Evolutionary conservation across 1,140 invertebrate species (phyloP).

Genomic region (Sogatella furcifera): DNA sequence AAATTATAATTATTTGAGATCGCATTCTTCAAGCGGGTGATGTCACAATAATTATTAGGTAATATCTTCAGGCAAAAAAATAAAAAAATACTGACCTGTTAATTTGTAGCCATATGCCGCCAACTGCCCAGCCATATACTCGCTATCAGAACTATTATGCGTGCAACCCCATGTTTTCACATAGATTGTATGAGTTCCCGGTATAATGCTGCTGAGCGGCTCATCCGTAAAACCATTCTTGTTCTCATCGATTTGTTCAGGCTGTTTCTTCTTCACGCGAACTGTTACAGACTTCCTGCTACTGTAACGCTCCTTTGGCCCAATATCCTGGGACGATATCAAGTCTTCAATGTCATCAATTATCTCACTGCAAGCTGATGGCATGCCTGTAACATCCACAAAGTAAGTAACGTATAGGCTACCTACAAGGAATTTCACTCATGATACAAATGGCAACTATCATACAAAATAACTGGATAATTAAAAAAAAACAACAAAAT

Average conservation of each 20-base stretch:
- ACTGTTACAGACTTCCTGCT: conserved; percentile 53
- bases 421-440: too few species aligned
- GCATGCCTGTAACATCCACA: conserved; percentile 31
- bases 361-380: conserved; percentile 45
- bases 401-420: too few species aligned
- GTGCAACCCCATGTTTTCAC: conserved; percentile 97
- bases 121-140: conserved; percentile 95
- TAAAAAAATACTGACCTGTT: conserved; percentile 44
- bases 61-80: too few species aligned
- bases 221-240: conserved; percentile 25
- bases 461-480: too few species aligned
- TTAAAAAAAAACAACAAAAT: too few species aligned
- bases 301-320: conserved; percentile 58
- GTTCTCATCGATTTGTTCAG: conserved; percentile 13
- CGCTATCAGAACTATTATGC: conserved; percentile 91
- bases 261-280: conserved; percentile 41
- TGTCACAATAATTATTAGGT: too few species aligned
- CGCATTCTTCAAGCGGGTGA: too few species aligned
- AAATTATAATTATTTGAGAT: too few species aligned
- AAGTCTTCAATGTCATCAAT: conserved; percentile 72
- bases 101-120: conserved; percentile 78
- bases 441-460: too few species aligned
- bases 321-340: conserved; percentile 63
- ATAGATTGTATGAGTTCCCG: conserved; percentile 85
- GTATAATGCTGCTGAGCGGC: conserved; percentile 52